These are phyloP conservation scores for Augochlorella aurata DNA, from an alignment of 2,888 invertebrate species.

Conservation along the genomic window DNA sequence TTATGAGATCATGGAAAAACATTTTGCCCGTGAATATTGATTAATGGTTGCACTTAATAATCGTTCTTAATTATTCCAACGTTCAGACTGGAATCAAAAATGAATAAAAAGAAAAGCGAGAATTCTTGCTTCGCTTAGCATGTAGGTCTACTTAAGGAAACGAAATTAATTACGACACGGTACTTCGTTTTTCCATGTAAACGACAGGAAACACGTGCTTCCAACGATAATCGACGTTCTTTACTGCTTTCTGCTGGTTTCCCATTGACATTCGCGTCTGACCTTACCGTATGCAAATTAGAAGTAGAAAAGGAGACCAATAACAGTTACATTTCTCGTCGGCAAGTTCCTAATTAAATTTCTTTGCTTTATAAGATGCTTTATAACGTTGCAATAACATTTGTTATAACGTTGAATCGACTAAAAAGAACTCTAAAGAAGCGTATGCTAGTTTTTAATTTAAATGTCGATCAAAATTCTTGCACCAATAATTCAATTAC, in stretches of 20 bases:
- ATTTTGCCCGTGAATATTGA: neutral
- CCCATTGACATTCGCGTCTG: neutral
- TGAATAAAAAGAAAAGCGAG: neutral
- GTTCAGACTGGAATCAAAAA: neutral
- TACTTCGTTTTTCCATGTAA: neutral
- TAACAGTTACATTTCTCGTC: neutral
- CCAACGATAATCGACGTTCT: neutral
- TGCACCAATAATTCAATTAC: no score
- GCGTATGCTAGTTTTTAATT: no score
- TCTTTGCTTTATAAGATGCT: no score
- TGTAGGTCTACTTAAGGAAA: no score
- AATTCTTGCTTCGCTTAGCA: neutral
- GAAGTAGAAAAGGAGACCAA: neutral
- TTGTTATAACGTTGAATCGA: no score
- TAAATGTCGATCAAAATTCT: no score
- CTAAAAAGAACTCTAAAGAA: no score
- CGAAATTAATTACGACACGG: neutral
- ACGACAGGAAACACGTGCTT: neutral
- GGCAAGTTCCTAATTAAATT: no score
- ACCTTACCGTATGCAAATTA: neutral
- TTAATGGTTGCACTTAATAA: neutral
- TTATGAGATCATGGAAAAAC: neutral
- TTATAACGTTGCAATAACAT: no score
- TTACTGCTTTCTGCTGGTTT: neutral
- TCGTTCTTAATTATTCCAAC: slow-evolving; percentile 1